phyloP scores from a whole-genome alignment of 2,888 invertebrate genomes.

The Chrysopilus asiliformis region DNA sequence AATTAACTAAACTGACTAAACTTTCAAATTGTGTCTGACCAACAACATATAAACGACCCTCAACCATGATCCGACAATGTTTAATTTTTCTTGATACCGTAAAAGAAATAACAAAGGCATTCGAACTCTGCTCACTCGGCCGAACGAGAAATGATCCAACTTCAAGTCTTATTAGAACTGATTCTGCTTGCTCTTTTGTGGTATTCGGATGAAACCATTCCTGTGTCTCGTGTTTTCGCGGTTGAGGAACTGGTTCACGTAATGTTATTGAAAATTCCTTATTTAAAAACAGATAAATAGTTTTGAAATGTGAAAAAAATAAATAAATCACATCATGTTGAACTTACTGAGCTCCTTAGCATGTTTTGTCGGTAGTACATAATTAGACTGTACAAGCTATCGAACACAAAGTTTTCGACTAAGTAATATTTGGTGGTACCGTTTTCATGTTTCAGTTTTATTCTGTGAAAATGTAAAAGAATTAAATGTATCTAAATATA shows the following conservation, averaged over 20 bases:
- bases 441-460: slow-evolving; percentile 75
- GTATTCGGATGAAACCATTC: slow-evolving; percentile 85
- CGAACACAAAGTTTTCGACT: slow-evolving; percentile 77
- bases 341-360: slow-evolving; percentile 59
- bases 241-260: slow-evolving; percentile 86
- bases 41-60: slow-evolving; percentile 81
- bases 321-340: too few relatives aligned
- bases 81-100: slow-evolving; percentile 85
- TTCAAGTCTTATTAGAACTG: slow-evolving; percentile 66
- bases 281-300: too few relatives aligned
- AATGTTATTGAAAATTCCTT: slow-evolving; percentile 78
- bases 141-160: slow-evolving; percentile 94
- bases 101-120: slow-evolving; percentile 88
- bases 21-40: slow-evolving; percentile 91
- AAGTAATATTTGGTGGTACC: slow-evolving; percentile 83
- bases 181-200: slow-evolving; percentile 72
- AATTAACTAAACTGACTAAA: slow-evolving; percentile 82
- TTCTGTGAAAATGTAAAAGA: slow-evolving; percentile 39
- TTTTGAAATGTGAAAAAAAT: too few relatives aligned
- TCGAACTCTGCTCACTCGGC: slow-evolving; percentile 73
- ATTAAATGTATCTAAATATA: not conserved
- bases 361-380: slow-evolving; percentile 80
- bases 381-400: slow-evolving; percentile 82
- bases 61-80: slow-evolving; percentile 88
- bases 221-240: slow-evolving; percentile 83